Percentiles rank a stretch among this genome's conserved stretches.
These are phyloP conservation scores for Paedocypris micromegethes DNA, from an alignment of 2,797 vertebrate species.

Conservation along the genomic window DNA sequence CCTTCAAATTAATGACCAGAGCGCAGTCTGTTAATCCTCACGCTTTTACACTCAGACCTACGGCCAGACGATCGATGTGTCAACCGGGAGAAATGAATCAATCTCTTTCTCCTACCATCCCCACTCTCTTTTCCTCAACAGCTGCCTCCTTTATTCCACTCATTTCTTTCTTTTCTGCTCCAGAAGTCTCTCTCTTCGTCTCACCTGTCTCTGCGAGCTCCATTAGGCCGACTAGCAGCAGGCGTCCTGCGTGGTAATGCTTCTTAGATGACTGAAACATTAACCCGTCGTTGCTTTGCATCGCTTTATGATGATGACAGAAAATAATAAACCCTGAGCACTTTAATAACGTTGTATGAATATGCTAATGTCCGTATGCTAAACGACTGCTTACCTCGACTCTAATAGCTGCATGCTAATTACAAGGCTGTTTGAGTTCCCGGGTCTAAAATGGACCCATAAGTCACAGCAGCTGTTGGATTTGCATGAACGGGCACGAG, in stretches of 20 bases:
- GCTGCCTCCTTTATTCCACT: conserved; percentile 7
- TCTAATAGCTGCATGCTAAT: conserved; percentile 26
- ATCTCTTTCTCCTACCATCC: conserved; percentile 8
- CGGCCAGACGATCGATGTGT: conserved; percentile 50
- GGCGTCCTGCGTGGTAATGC: conserved; percentile 11
- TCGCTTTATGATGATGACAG: conserved; percentile 38
- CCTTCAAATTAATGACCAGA: conserved; percentile 52
- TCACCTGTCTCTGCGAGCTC: conserved; percentile 27
- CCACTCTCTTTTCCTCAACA: conserved; percentile 51
- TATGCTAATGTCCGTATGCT: conserved; percentile 43
- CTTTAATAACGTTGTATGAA: conserved; percentile 39
- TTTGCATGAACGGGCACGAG: background rate
- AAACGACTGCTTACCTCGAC: conserved; percentile 44
- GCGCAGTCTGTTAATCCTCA: conserved; percentile 55
- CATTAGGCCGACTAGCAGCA: conserved; percentile 20
- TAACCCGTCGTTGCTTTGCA: conserved; percentile 29
- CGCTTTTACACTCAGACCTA: conserved; percentile 57
- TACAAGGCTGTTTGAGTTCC: conserved; percentile 36
- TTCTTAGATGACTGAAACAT: conserved; percentile 27
- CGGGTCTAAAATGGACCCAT: conserved; percentile 39
- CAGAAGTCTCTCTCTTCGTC: conserved; percentile 11
- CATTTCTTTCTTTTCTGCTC: conserved; percentile 13
- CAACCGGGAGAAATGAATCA: conserved; percentile 37
- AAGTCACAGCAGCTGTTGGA: conserved; percentile 21
- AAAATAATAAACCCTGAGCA: conserved; percentile 45